Percentiles rank a stretch among this genome's conserved stretches.
phyloP scores from a whole-genome alignment of 2,113 vertebrate species.

The Mixornis gularis region DNA sequence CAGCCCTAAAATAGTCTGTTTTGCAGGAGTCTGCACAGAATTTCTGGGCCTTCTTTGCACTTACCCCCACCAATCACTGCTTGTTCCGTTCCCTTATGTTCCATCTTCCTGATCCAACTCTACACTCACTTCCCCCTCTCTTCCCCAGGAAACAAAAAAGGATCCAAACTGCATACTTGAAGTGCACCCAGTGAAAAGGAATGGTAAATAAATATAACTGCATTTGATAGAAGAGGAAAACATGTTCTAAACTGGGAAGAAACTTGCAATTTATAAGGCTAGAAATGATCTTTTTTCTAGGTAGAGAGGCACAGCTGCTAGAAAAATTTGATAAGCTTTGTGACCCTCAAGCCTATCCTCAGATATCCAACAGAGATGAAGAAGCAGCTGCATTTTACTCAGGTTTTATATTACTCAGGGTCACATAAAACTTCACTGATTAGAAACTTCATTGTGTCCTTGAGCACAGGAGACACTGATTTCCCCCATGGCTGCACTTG shows the following conservation, averaged over 20 bases:
- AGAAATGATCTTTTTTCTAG: neutral
- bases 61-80: neutral
- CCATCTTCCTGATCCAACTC: neutral
- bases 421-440: neutral
- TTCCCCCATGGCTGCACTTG: neutral
- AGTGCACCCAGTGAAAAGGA: neutral
- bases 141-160: neutral
- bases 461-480: neutral
- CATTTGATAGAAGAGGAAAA: neutral
- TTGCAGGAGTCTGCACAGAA: neutral
- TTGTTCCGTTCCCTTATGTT: rapidly evolving
- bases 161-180: neutral
- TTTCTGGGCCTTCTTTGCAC: neutral
- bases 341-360: neutral
- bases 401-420: neutral
- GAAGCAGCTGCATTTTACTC: neutral
- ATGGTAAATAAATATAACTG: neutral
- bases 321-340: neutral
- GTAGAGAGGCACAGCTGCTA: neutral
- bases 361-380: neutral
- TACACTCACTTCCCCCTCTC: neutral
- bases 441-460: neutral
- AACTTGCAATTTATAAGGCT: neutral
- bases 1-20: neutral
- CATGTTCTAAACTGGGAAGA: neutral